phyloP scores from a whole-genome alignment of 2,797 vertebrate species.

The Netta rufina region DNA sequence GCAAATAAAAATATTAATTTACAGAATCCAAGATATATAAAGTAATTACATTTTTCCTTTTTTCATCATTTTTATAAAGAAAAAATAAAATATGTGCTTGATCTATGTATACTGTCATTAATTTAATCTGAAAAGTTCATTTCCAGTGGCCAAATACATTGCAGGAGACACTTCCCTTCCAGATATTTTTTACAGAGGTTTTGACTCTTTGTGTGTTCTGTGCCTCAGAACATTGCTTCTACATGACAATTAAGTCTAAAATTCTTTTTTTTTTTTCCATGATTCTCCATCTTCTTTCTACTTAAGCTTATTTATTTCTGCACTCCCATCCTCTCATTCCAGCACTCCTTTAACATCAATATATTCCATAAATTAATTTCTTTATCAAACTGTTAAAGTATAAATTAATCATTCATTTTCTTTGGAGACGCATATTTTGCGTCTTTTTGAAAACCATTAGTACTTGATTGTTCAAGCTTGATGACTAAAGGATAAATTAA shows the following conservation, averaged over 20 bases:
- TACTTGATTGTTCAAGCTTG: not conserved
- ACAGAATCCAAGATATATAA: not conserved
- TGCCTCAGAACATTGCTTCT: not conserved
- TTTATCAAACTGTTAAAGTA: not conserved
- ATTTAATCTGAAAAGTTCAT: not conserved
- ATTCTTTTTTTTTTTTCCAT: not conserved
- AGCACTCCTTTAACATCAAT: not conserved
- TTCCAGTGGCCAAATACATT: not conserved
- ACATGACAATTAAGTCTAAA: not conserved
- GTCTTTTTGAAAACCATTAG: not conserved
- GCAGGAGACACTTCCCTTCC: not conserved
- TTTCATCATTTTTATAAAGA: no score
- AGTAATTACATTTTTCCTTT: rapidly evolving
- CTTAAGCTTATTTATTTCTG: not conserved
- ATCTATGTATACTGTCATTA: not conserved
- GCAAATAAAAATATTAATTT: not conserved
- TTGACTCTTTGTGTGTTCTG: not conserved
- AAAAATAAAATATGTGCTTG: not conserved
- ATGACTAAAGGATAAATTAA: slow-evolving; percentile 12
- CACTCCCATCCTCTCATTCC: not conserved
- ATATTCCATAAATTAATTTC: not conserved
- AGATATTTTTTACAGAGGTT: not conserved
- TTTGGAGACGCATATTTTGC: not conserved
- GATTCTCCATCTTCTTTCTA: not conserved
- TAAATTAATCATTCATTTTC: not conserved